A percentile compares a stretch with the other conserved stretches of the same genome.
These are phyloP conservation scores for Acipenser ruthenus DNA, from an alignment of 2,797 vertebrate species.

Conservation along the genomic window DNA sequence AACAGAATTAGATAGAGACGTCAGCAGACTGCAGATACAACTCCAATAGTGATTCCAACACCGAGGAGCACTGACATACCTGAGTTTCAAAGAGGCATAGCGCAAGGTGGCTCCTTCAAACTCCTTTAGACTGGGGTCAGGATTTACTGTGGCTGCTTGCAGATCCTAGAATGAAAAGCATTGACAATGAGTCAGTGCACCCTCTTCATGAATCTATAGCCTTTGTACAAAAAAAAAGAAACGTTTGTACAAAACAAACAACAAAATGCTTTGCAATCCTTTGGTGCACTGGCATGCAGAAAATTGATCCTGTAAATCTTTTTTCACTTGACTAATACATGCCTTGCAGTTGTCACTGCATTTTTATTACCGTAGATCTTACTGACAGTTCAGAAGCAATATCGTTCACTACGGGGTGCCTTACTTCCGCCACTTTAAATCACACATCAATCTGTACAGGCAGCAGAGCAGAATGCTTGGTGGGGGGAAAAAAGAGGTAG, in stretches of 20 bases:
- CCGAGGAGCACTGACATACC: constrained; percentile 49
- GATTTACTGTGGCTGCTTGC: constrained; percentile 84
- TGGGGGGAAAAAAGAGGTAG: constrained; percentile 24
- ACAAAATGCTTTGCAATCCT: background rate
- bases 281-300: background rate
- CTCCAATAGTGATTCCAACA: too few relatives aligned
- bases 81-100: constrained; percentile 88
- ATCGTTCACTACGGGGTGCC: too few relatives aligned
- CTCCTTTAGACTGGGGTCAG: constrained; percentile 91
- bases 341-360: background rate
- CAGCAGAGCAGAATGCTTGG: too few relatives aligned
- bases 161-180: constrained; percentile 59
- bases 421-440: too few relatives aligned
- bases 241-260: background rate
- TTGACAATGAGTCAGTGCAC: too few relatives aligned
- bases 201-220: background rate
- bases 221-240: background rate
- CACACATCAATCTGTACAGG: too few relatives aligned
- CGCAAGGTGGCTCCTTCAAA: constrained; percentile 90
- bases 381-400: too few relatives aligned
- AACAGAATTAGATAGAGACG: background rate
- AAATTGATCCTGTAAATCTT: background rate
- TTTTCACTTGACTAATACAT: background rate
- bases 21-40: too few relatives aligned
- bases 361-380: too few relatives aligned